A percentile compares a stretch with the other conserved stretches of the same genome.
phyloP scores from a whole-genome alignment of 2,113 vertebrate species.

The Cinclus cinclus region DNA sequence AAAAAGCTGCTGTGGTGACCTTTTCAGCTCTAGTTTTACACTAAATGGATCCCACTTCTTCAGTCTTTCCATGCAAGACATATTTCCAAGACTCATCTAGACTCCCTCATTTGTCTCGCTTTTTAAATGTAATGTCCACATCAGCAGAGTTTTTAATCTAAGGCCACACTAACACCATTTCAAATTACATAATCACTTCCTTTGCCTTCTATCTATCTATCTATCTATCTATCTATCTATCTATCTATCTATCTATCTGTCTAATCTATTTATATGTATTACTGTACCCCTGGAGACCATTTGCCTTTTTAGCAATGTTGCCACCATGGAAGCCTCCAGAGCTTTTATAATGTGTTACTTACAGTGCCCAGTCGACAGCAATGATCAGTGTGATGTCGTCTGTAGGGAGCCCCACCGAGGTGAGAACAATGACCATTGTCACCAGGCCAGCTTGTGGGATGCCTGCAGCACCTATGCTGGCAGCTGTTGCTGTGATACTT shows the following conservation, averaged over 20 bases:
- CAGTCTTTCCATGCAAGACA: neutral
- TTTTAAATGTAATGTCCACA: neutral
- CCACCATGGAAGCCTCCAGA: neutral
- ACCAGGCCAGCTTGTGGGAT: slow-evolving; percentile 97
- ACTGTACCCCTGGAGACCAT: neutral
- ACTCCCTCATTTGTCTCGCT: neutral
- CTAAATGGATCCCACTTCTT: neutral
- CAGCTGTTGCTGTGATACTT: slow-evolving; percentile 96
- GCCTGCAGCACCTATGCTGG: slow-evolving; percentile 95
- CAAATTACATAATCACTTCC: neutral
- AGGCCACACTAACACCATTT: neutral
- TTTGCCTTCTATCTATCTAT: neutral
- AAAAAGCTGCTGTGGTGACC: neutral
- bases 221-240: too few relatives aligned
- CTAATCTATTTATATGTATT: neutral
- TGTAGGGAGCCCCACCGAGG: slow-evolving; percentile 94
- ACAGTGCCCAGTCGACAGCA: slow-evolving; percentile 97
- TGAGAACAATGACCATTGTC: slow-evolving; percentile 98
- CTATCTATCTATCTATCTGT: too few relatives aligned
- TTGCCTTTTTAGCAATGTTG: neutral
- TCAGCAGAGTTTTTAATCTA: neutral
- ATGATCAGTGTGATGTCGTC: slow-evolving; percentile 97
- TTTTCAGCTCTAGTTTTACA: neutral
- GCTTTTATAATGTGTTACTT: slow-evolving; percentile 67
- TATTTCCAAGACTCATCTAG: neutral